Evolutionary conservation across 2,113 vertebrate species (phyloP), one percentile per base, ranked within the genome.

Genomic region (Parus major): DNA sequence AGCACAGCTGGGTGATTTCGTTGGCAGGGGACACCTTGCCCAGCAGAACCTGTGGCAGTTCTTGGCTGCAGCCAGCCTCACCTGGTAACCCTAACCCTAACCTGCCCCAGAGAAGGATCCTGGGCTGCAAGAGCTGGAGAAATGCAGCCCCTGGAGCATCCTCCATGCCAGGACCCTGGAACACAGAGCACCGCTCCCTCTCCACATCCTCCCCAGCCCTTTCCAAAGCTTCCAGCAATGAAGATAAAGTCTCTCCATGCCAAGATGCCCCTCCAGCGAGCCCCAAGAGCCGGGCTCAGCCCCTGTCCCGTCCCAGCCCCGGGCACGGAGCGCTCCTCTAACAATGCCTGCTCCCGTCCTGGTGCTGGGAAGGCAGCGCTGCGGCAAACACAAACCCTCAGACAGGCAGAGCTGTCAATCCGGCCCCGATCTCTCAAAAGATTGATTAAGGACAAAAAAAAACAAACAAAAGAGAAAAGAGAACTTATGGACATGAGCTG

Each of bases 401-500:
- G 82, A 60, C 73, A 33, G 86, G 86, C 78, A 65, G 88, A 59
- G 89, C 97, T 69, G 96, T 93, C 97, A 97, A 93, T 91, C 97
- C 49, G 2, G 59, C 61, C 80, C 77, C 85, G 3, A 46, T 20
- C 88, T 16, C 91, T 97, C 92, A 96, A 97, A 96, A 95, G 95
- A 89, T 87, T 85, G 86, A 97, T 97, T 96, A 96, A 96, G 79
- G 70, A 69, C 21, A 46, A 59, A 66, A 82, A 82, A 93, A 88
- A 92, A 92, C 72, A 95, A 97, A 95, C 73, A 92, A 94, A 91
- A 63, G 79, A 78, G 86, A 92, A 92, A 95, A 94, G 84, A 69
- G 91, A 96, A 93, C 90, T 96, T 90, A 35, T 82, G 94, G 94
- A 23, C 90, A 70, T 94, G 95, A 96, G 94, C 95, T 95, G 94